Conservation (phyloP, 2,888 invertebrate species). For the Drosophila atripex region DNA sequence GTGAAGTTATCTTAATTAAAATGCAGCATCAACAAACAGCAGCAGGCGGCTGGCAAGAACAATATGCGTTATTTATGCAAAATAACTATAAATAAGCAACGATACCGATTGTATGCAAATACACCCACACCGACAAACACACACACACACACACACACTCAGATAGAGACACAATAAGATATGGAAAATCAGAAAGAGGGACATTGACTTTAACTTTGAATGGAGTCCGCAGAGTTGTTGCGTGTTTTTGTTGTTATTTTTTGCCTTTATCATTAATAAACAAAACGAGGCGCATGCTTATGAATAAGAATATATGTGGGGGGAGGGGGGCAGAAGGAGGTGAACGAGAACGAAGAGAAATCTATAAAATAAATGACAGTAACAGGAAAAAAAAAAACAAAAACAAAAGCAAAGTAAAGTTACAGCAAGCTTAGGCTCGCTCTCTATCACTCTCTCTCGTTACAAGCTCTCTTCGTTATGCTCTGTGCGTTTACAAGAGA, state of each 20-base stretch:
- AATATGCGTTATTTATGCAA: slow-evolving; percentile 29
- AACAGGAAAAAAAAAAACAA: slow-evolving; percentile 38
- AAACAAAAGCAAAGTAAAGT: slow-evolving; percentile 57
- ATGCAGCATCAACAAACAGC: slow-evolving; percentile 60
- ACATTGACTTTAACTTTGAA: slow-evolving; percentile 17
- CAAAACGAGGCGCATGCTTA: slow-evolving; percentile 47
- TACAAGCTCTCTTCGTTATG: neutral
- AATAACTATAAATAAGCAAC: slow-evolving; percentile 34
- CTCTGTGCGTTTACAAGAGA: slow-evolving; percentile 12
- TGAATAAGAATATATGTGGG: slow-evolving; percentile 48
- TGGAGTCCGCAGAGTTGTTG: slow-evolving; percentile 11
- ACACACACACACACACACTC: too few species aligned
- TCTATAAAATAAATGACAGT: slow-evolving; percentile 23
- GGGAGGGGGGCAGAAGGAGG: neutral
- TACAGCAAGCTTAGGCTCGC: slow-evolving; percentile 12
- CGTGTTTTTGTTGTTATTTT: neutral
- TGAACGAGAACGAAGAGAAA: slow-evolving; percentile 37
- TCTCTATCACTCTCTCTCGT: neutral
- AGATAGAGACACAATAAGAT: slow-evolving; percentile 4
- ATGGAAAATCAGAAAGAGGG: slow-evolving; percentile 41
- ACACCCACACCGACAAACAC: too few species aligned
- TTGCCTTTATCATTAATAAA: slow-evolving; percentile 32
- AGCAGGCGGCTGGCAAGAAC: slow-evolving; percentile 15
- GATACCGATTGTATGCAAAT: slow-evolving; percentile 23
- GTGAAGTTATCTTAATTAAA: slow-evolving; percentile 72